Evolutionary conservation across 2,888 invertebrate genomes (phyloP).

Genomic region (Luffia ferchaultella): DNA sequence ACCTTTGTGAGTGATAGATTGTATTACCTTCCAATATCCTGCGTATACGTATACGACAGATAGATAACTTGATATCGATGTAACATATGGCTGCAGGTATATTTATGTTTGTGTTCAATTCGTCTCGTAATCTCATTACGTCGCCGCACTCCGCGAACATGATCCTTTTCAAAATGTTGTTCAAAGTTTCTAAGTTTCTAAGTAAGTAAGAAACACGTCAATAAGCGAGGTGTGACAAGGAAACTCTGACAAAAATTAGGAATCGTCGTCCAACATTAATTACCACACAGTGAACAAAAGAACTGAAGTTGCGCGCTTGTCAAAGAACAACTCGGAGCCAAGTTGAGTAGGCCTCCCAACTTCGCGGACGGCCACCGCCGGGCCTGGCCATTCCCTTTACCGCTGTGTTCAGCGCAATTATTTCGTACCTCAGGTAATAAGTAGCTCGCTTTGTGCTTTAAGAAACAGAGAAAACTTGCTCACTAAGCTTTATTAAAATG

Average conservation of each 20-base stretch:
- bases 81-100: neutral
- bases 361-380: slow-evolving; percentile 4
- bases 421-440: neutral
- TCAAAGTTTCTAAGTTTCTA: neutral
- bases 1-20: no score
- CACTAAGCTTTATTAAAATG: neutral
- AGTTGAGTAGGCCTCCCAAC: slow-evolving; percentile 14
- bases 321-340: slow-evolving; percentile 32
- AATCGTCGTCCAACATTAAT: slow-evolving; percentile 42
- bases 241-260: slow-evolving; percentile 28
- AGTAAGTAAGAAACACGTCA: slow-evolving; percentile 1
- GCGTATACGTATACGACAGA: slow-evolving; percentile 2
- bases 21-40: slow-evolving; percentile 4
- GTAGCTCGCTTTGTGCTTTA: neutral
- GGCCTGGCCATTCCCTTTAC: neutral
- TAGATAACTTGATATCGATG: neutral
- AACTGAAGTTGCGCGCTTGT: slow-evolving; percentile 25
- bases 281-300: slow-evolving; percentile 34
- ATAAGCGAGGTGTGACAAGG: slow-evolving; percentile 30
- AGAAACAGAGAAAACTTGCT: neutral
- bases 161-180: neutral
- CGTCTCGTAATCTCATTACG: neutral
- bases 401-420: neutral
- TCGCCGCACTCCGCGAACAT: neutral
- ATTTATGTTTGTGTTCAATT: no score